These are phyloP conservation scores for Drosophila mayri DNA, from an alignment of 1,140 invertebrate species.

Conservation along the genomic window DNA sequence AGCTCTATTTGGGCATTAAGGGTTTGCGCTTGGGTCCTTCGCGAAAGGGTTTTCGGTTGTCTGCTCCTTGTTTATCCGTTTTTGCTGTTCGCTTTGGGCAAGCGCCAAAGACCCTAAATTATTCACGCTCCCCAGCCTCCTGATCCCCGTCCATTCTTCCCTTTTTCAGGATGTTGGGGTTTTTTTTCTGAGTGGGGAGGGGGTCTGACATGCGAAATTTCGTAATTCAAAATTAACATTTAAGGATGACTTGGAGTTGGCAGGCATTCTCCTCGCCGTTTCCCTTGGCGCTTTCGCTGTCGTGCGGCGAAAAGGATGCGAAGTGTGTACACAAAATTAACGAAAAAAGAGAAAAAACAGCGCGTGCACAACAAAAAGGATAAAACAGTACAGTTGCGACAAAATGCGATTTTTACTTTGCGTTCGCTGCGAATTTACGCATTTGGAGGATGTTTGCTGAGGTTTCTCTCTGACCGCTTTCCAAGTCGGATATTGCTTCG, in stretches of 20 bases:
- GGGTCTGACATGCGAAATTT: constrained; percentile 74
- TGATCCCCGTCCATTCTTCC: neutral
- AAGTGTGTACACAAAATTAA: constrained; percentile 65
- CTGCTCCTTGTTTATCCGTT: constrained; percentile 48
- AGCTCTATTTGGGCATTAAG: constrained; percentile 82
- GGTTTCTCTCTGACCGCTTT: neutral
- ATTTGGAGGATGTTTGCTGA: constrained; percentile 74
- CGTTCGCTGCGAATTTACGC: constrained; percentile 62
- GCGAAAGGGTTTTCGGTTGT: constrained; percentile 39
- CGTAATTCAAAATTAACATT: constrained; percentile 84
- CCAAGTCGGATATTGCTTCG: neutral
- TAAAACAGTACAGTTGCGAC: constrained; percentile 70
- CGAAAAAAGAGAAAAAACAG: constrained; percentile 59
- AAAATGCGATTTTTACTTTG: constrained; percentile 65
- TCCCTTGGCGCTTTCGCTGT: constrained; percentile 29
- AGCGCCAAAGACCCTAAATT: constrained; percentile 79
- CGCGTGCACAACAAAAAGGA: constrained; percentile 51
- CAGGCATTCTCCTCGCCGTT: constrained; percentile 42
- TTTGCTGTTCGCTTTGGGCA: constrained; percentile 45
- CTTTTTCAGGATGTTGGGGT: neutral
- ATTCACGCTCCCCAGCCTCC: constrained; percentile 59
- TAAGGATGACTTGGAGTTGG: constrained; percentile 80
- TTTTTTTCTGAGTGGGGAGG: neutral
- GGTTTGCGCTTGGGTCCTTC: constrained; percentile 64
- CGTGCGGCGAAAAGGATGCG: constrained; percentile 58